Percentiles rank a stretch among this genome's conserved stretches.
These are phyloP conservation scores for Camptogramma bilineatum DNA, from an alignment of 2,888 invertebrate genomes.

Conservation along the genomic window DNA sequence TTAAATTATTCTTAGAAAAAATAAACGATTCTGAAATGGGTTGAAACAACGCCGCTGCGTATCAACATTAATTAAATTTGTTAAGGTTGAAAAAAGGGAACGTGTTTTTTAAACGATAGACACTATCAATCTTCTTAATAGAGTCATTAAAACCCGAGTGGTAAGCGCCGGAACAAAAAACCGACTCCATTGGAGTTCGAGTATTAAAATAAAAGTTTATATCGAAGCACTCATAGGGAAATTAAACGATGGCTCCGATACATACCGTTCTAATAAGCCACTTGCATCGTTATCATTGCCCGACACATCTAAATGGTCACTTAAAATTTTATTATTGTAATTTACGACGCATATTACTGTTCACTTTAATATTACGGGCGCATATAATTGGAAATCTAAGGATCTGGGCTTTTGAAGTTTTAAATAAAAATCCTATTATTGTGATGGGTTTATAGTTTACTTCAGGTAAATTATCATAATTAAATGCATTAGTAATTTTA, in stretches of 20 bases:
- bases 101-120: slow-evolving; percentile 74
- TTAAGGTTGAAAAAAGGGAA: slow-evolving; percentile 65
- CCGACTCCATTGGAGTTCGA: slow-evolving; percentile 24
- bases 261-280: slow-evolving; percentile 57
- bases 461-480: neutral
- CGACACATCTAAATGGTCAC: slow-evolving; percentile 66
- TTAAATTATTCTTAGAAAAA: slow-evolving; percentile 37
- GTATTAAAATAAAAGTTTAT: slow-evolving; percentile 51
- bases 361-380: slow-evolving; percentile 54
- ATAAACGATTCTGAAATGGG: slow-evolving; percentile 31
- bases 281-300: slow-evolving; percentile 57
- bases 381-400: slow-evolving; percentile 58
- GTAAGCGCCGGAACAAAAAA: slow-evolving; percentile 60
- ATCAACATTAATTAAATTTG: slow-evolving; percentile 83
- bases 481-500: too few species aligned
- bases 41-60: slow-evolving; percentile 55
- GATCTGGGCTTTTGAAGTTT: slow-evolving; percentile 18
- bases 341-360: slow-evolving; percentile 57
- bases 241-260: slow-evolving; percentile 61
- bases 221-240: slow-evolving; percentile 64
- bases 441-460: neutral
- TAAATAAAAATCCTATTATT: neutral
- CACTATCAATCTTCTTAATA: slow-evolving; percentile 83
- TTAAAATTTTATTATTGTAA: slow-evolving; percentile 62
- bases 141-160: slow-evolving; percentile 80